These are phyloP conservation scores for Solenopsis fugax DNA, from an alignment of 1,140 invertebrate genomes.

Conservation along the genomic window DNA sequence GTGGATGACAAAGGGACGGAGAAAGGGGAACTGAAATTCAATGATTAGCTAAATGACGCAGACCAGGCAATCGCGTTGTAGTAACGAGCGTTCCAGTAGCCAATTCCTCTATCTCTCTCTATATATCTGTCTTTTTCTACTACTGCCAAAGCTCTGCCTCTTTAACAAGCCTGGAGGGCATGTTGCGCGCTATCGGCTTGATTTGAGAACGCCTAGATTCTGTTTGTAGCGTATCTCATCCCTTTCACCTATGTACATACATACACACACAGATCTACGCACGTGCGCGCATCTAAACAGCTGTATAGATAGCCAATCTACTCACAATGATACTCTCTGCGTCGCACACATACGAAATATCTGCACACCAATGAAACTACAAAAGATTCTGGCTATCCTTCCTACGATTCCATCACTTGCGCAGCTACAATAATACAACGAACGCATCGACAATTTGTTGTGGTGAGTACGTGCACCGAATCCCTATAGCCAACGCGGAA, in stretches of 20 bases:
- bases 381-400: constrained; percentile 27
- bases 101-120: constrained; percentile 41
- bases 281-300: constrained; percentile 27
- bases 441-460: constrained; percentile 63
- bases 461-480: constrained; percentile 75
- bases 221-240: constrained; percentile 60
- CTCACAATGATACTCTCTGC: constrained; percentile 2
- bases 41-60: constrained; percentile 73
- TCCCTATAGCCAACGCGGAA: constrained; percentile 27
- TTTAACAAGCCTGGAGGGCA: constrained; percentile 31
- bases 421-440: constrained; percentile 52
- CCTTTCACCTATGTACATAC: constrained; percentile 1
- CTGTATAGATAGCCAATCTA: not conserved
- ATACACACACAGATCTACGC: not conserved
- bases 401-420: constrained; percentile 24
- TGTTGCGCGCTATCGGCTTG: constrained; percentile 57
- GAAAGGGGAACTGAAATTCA: constrained; percentile 48
- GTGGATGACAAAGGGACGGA: constrained; percentile 45
- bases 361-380: constrained; percentile 23
- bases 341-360: not conserved
- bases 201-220: constrained; percentile 71
- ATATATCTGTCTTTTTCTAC: constrained; percentile 21
- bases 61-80: constrained; percentile 54
- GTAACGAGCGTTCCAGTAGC: constrained; percentile 58
- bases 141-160: constrained; percentile 48